Conservation (phyloP, 2,888 invertebrate species). For the Temnothorax unifasciatus region DNA sequence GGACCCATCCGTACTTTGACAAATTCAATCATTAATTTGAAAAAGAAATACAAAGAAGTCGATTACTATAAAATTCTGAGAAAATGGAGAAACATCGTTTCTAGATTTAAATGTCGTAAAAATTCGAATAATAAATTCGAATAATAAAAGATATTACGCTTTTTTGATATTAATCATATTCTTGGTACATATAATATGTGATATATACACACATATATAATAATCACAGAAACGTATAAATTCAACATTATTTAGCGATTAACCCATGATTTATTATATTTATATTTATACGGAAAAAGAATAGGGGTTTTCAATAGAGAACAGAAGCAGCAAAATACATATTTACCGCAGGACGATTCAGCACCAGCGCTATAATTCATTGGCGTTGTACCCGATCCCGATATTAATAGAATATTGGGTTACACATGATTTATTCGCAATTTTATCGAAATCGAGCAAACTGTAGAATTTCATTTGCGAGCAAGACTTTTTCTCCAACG, state of each 20-base stretch:
- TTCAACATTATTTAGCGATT: slow-evolving; percentile 11
- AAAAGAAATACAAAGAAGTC: neutral
- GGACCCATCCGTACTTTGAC: neutral
- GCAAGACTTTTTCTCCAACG: slow-evolving; percentile 34
- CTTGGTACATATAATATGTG: neutral
- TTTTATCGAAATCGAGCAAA: slow-evolving; percentile 62
- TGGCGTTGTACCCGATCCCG: slow-evolving; percentile 55
- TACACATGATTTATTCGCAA: slow-evolving; percentile 71
- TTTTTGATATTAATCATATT: neutral
- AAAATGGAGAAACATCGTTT: neutral
- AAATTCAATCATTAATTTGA: slow-evolving; percentile 1
- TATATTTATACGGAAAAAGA: slow-evolving; percentile 30
- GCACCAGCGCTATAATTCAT: slow-evolving; percentile 66
- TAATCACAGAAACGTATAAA: too few relatives aligned
- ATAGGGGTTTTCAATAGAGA: slow-evolving; percentile 17
- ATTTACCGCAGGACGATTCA: slow-evolving; percentile 61
- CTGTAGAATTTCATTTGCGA: slow-evolving; percentile 63
- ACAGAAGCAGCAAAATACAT: slow-evolving; percentile 40
- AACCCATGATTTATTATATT: slow-evolving; percentile 16
- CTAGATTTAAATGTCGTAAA: neutral
- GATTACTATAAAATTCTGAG: too few relatives aligned
- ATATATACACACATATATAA: neutral
- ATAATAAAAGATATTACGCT: neutral
- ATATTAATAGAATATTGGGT: slow-evolving; percentile 74
- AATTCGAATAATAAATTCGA: neutral